A percentile compares a stretch with the other conserved stretches of the same genome.
Evolutionary conservation across 2,797 vertebrate species (phyloP).

Genomic region (Poecilia gillii): DNA sequence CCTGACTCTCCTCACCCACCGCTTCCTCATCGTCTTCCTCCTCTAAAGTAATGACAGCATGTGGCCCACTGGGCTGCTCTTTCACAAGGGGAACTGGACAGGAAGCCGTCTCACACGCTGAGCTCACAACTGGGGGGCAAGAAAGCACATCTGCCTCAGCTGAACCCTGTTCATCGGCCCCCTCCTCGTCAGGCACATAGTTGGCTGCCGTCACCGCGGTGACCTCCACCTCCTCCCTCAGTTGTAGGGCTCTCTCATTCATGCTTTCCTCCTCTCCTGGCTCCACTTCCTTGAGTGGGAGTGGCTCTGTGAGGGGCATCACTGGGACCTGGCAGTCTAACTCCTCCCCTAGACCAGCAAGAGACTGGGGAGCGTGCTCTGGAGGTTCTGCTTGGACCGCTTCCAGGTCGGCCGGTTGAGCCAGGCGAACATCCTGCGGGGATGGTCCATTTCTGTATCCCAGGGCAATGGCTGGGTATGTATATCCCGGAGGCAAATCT

Average conservation of each 20-base stretch:
- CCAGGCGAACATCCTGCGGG: constrained; percentile 81
- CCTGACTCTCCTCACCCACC: constrained; percentile 58
- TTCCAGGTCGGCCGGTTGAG: constrained; percentile 87
- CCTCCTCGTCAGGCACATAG: constrained; percentile 66
- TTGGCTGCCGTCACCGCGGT: constrained; percentile 53
- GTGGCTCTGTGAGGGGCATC: constrained; percentile 70
- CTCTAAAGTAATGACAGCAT: constrained; percentile 73
- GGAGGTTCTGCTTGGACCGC: constrained; percentile 87
- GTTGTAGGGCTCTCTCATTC: constrained; percentile 52
- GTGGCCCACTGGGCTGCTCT: constrained; percentile 64
- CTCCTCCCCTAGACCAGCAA: constrained; percentile 80
- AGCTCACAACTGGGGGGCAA: constrained; percentile 68
- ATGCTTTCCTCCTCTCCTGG: constrained; percentile 55
- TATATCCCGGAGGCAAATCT: constrained; percentile 90
- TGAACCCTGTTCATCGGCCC: constrained; percentile 50
- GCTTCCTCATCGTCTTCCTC: constrained; percentile 69
- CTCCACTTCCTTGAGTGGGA: constrained; percentile 64
- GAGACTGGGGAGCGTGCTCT: constrained; percentile 84
- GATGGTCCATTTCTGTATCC: constrained; percentile 85
- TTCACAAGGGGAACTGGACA: constrained; percentile 64
- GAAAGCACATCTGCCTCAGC: constrained; percentile 70
- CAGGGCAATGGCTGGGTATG: constrained; percentile 81
- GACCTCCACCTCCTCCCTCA: constrained; percentile 59
- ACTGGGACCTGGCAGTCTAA: constrained; percentile 74
- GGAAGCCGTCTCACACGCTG: constrained; percentile 67